Evolutionary conservation across 2,113 vertebrate species (phyloP).

Genomic region (Romanogobio albipinnatus): DNA sequence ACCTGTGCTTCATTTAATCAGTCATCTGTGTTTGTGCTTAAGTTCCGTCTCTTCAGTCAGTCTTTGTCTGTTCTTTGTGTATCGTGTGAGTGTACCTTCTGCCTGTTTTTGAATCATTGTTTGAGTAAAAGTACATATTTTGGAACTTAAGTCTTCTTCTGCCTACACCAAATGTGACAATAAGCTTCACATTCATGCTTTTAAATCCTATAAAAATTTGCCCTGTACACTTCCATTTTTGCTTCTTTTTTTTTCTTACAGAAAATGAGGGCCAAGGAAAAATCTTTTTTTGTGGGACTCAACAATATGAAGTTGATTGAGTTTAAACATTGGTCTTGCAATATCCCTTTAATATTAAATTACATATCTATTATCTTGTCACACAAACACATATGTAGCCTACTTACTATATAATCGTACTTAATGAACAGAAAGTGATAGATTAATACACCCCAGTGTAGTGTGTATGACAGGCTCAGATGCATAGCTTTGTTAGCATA

Average conservation of each 20-base stretch:
- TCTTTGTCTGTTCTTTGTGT: no score
- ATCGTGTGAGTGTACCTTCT: no score
- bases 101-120: no score
- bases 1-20: no score
- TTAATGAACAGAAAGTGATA: neutral
- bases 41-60: no score
- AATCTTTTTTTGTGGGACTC: neutral
- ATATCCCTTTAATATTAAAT: neutral
- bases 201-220: neutral
- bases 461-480: constrained; percentile 31
- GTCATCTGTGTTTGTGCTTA: no score
- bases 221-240: neutral
- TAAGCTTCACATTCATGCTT: neutral
- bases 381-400: neutral
- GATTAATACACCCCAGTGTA: constrained; percentile 11
- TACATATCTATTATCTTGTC: neutral
- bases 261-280: neutral
- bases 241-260: neutral
- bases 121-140: no score
- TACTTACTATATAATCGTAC: neutral
- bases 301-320: neutral
- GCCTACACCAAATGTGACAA: no score
- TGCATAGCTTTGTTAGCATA: constrained; percentile 59
- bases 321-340: neutral
- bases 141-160: no score